Evolutionary conservation across 2,888 invertebrate genomes (phyloP).

Genomic region (Oscheius sp.): DNA sequence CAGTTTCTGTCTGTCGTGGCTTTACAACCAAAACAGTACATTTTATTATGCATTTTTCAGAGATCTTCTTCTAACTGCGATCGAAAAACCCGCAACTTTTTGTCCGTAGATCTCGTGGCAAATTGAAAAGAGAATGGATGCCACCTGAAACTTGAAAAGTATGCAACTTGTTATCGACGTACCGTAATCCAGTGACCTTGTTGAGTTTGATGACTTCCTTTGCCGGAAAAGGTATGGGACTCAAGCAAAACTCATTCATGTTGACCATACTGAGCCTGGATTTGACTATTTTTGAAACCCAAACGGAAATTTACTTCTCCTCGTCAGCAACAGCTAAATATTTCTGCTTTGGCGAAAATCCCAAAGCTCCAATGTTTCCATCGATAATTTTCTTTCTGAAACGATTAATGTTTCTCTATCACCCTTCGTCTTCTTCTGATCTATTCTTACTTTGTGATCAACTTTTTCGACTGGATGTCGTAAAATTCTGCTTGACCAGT

Average conservation of each 20-base stretch:
- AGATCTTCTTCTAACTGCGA: neutral
- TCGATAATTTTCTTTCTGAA: constrained; percentile 21
- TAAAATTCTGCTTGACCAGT: constrained; percentile 3
- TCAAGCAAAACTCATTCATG: constrained; percentile 19
- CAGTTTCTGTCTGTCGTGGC: too few species aligned
- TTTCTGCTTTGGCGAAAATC: constrained; percentile 16
- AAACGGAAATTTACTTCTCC: neutral
- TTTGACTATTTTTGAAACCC: neutral
- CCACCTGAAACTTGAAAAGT: neutral
- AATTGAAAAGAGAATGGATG: neutral
- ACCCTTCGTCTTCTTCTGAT: neutral
- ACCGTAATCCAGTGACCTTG: constrained; percentile 9
- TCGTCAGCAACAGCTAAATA: neutral
- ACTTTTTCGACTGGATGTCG: constrained; percentile 18
- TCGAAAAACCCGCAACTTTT: constrained; percentile 2
- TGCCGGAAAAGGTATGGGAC: constrained; percentile 7
- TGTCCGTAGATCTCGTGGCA: constrained; percentile 12
- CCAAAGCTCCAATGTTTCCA: neutral
- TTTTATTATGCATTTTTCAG: too few species aligned
- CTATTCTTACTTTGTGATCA: constrained; percentile 1
- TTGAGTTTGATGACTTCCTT: neutral
- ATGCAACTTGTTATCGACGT: too few species aligned
- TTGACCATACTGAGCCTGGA: constrained; percentile 3
- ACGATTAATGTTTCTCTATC: neutral
- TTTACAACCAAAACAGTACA: too few species aligned